Conservation (phyloP, 2,888 invertebrate species). For the Nycteola revayana region DNA sequence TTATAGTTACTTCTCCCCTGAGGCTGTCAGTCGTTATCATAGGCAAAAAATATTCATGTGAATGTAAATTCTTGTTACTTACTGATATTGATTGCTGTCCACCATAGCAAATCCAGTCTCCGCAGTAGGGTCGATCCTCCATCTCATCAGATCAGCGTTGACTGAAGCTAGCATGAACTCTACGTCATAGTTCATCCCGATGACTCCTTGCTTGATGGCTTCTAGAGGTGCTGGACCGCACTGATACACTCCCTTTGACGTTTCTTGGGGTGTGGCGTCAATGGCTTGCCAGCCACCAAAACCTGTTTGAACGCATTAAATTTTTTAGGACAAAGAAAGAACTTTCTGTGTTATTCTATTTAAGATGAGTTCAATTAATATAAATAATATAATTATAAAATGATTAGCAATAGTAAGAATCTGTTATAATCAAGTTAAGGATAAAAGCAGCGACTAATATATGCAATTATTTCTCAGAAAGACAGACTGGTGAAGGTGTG, state of each 20-base stretch:
- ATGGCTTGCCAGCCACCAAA: constrained; percentile 96
- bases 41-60: not conserved
- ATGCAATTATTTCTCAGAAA: no score
- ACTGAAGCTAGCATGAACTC: constrained; percentile 91
- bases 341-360: no score
- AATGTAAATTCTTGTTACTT: no score
- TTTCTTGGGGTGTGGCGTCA: constrained; percentile 93
- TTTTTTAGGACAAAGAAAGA: no score
- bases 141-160: constrained; percentile 91
- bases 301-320: constrained; percentile 58
- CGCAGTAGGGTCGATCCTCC: constrained; percentile 85
- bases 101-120: constrained; percentile 86
- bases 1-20: no score
- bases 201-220: constrained; percentile 89
- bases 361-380: no score
- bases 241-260: constrained; percentile 86
- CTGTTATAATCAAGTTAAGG: no score
- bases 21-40: no score
- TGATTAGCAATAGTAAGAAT: no score
- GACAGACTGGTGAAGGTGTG: no score
- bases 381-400: no score
- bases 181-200: constrained; percentile 88
- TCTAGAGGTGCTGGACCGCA: constrained; percentile 91
- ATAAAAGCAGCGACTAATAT: no score
- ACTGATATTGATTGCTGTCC: constrained; percentile 89